Evolutionary conservation across 1,140 invertebrate species (phyloP).

Genomic region (Procambarus clarkii): DNA sequence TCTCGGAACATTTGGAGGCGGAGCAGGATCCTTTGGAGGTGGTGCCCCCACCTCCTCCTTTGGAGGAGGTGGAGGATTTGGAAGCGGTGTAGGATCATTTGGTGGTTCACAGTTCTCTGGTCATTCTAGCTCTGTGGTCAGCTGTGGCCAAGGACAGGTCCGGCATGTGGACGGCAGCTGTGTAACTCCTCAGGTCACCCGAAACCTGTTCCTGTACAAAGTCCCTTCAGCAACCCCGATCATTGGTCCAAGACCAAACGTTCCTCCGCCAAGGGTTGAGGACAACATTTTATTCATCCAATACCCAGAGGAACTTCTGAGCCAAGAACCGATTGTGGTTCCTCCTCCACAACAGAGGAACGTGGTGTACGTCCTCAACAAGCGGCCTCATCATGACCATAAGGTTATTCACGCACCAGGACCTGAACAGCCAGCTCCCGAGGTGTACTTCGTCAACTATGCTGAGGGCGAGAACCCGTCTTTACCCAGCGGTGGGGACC

Average conservation of each 20-base stretch:
- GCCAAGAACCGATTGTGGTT: conserved; percentile 13
- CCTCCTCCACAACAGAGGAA: conserved; percentile 40
- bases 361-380: conserved; percentile 45
- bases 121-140: background rate
- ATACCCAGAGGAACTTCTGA: background rate
- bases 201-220: conserved; percentile 17
- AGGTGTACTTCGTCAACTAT: conserved; percentile 54
- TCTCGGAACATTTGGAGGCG: too few relatives aligned
- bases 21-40: background rate
- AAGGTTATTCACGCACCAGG: conserved; percentile 27
- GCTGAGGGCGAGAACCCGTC: conserved; percentile 34
- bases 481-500: conserved; percentile 31
- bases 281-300: conserved; percentile 41
- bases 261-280: conserved; percentile 12
- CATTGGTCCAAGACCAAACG: conserved; percentile 8
- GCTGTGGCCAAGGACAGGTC: conserved; percentile 9
- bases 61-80: background rate
- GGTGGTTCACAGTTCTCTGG: background rate
- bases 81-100: background rate
- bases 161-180: conserved; percentile 6
- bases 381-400: conserved; percentile 3
- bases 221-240: background rate
- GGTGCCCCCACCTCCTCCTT: too few relatives aligned
- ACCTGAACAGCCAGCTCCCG: conserved; percentile 3
- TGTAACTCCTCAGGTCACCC: conserved; percentile 18